Conservation (phyloP, 2,888 invertebrate genomes). For the Nudaria mundana region DNA sequence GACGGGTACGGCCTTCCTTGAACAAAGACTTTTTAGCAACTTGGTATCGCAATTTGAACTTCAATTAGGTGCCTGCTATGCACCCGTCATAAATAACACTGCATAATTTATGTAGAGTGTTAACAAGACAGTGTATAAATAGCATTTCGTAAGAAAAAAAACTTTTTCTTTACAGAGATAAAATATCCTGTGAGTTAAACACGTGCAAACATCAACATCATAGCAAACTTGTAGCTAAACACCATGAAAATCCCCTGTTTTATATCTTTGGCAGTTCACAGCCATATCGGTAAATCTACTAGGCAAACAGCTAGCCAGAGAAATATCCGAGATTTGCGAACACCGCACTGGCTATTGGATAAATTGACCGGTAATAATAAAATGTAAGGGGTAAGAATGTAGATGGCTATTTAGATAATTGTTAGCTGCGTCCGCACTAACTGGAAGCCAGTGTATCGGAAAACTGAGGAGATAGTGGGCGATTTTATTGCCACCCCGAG, state of each 20-base stretch:
- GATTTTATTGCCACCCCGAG: slow-evolving; percentile 72
- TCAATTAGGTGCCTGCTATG: no score
- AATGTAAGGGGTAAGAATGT: slow-evolving; percentile 81
- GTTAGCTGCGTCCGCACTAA: slow-evolving; percentile 69
- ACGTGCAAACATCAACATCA: slow-evolving; percentile 23
- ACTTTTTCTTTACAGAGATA: no score
- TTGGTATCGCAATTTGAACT: no score
- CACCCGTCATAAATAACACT: no score
- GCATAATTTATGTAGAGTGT: no score
- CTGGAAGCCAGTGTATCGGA: slow-evolving; percentile 71
- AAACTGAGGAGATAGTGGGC: slow-evolving; percentile 64
- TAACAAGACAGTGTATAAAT: no score
- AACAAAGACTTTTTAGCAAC: no score
- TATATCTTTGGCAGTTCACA: slow-evolving; percentile 57
- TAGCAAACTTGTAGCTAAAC: slow-evolving; percentile 31
- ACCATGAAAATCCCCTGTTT: slow-evolving; percentile 56
- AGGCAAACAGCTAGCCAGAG: slow-evolving; percentile 62
- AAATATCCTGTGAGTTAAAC: slow-evolving; percentile 9
- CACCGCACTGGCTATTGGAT: slow-evolving; percentile 57
- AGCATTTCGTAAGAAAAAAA: no score
- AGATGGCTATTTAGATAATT: slow-evolving; percentile 83
- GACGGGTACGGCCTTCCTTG: no score
- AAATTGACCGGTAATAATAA: slow-evolving; percentile 82
- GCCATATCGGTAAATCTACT: slow-evolving; percentile 70
- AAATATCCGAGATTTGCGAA: slow-evolving; percentile 73